Evolutionary conservation across 2,797 vertebrate species (phyloP).

Genomic region (Coranthus polyacanthus): DNA sequence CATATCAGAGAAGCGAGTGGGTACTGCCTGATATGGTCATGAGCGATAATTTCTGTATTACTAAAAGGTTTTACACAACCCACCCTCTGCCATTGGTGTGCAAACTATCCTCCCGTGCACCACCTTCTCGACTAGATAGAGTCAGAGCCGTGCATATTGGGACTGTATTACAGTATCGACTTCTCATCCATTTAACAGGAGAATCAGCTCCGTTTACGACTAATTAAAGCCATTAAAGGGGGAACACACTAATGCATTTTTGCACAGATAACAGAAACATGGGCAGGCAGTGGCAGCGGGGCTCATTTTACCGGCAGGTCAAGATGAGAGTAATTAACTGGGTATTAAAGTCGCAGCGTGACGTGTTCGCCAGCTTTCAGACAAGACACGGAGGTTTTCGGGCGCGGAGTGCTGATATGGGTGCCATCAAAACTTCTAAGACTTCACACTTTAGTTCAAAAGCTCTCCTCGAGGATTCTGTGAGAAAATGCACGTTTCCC

Average conservation of each 20-base stretch:
- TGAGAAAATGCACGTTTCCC: background rate
- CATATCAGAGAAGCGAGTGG: slow-evolving; percentile 51
- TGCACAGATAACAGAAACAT: slow-evolving; percentile 80
- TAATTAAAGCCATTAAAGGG: slow-evolving; percentile 86
- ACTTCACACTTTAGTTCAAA: slow-evolving; percentile 29
- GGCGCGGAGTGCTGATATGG: slow-evolving; percentile 51
- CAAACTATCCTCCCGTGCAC: slow-evolving; percentile 40
- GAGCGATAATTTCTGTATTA: slow-evolving; percentile 49
- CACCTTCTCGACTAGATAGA: slow-evolving; percentile 57
- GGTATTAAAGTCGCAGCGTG: slow-evolving; percentile 66
- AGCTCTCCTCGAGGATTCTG: slow-evolving; percentile 15
- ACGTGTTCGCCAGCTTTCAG: slow-evolving; percentile 36
- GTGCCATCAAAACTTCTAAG: slow-evolving; percentile 38
- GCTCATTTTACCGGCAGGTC: slow-evolving; percentile 79
- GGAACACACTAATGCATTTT: slow-evolving; percentile 80
- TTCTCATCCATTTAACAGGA: slow-evolving; percentile 73
- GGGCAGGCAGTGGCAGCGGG: slow-evolving; percentile 44
- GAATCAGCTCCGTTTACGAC: slow-evolving; percentile 79
- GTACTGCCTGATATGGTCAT: slow-evolving; percentile 33
- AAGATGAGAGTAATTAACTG: slow-evolving; percentile 83
- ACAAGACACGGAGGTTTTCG: slow-evolving; percentile 50
- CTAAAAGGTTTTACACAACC: slow-evolving; percentile 45
- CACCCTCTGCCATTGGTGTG: slow-evolving; percentile 19
- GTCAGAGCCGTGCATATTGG: slow-evolving; percentile 49
- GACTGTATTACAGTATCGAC: slow-evolving; percentile 74